These are phyloP conservation scores for Pseudomugil gertrudae DNA, from an alignment of 2,797 vertebrate species.

Conservation along the genomic window DNA sequence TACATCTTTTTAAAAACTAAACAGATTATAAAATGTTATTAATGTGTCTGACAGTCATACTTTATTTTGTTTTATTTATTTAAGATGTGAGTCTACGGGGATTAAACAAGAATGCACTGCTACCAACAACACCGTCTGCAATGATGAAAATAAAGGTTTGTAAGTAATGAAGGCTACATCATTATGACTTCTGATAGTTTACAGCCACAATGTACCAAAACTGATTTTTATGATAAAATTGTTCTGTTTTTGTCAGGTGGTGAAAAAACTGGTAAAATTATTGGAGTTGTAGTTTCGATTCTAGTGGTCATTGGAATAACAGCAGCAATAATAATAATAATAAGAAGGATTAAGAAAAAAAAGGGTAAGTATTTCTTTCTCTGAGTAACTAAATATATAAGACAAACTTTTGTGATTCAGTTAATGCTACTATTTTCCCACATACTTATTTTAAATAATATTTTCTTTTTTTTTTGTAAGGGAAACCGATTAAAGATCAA, in stretches of 20 bases:
- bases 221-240: neutral
- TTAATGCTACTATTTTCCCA: neutral
- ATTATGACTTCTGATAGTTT: neutral
- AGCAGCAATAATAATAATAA: too few species aligned
- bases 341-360: neutral
- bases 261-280: fast-evolving
- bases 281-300: fast-evolving
- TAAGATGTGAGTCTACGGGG: constrained; percentile 58
- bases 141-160: constrained; percentile 15
- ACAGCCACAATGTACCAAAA: neutral
- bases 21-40: neutral
- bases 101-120: constrained; percentile 43
- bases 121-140: constrained; percentile 68
- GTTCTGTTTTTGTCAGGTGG: fast-evolving
- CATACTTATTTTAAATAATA: too few species aligned
- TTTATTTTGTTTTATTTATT: constrained; percentile 24
- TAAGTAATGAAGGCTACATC: neutral
- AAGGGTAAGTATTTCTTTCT: constrained; percentile 4
- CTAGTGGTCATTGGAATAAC: fast-evolving
- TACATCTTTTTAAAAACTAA: neutral
- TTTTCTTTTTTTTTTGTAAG: too few species aligned
- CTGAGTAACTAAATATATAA: neutral
- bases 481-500: too few species aligned
- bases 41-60: neutral
- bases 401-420: neutral